phyloP scores from a whole-genome alignment of 2,797 vertebrate species.

The Schizopygopsis malacanthus region DNA sequence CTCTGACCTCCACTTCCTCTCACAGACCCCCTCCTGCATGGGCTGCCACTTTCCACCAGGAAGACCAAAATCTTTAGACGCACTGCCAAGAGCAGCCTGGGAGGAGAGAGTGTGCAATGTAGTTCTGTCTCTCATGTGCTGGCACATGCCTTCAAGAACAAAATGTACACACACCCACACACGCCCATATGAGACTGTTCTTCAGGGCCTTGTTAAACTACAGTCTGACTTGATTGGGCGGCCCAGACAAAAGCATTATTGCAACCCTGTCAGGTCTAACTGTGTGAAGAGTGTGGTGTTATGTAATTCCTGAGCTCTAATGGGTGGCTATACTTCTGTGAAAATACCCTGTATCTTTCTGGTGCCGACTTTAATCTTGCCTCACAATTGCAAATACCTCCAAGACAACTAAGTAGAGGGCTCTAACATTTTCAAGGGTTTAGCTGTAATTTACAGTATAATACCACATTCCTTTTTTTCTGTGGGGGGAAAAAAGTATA shows the following conservation, averaged over 20 bases:
- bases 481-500: neutral
- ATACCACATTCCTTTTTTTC: neutral
- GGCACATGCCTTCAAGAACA: constrained; percentile 9
- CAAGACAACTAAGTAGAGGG: neutral
- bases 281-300: constrained; percentile 7
- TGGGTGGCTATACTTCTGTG: constrained; percentile 11
- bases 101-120: constrained; percentile 24
- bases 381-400: neutral
- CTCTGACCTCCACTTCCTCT: constrained; percentile 52
- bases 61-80: constrained; percentile 71
- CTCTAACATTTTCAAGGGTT: neutral
- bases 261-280: constrained; percentile 11
- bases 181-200: neutral
- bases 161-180: constrained; percentile 8
- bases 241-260: constrained; percentile 28
- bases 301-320: constrained; percentile 5
- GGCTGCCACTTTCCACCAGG: constrained; percentile 69
- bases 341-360: neutral
- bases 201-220: constrained; percentile 9
- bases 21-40: constrained; percentile 59
- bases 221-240: neutral
- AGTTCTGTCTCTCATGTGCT: constrained; percentile 37
- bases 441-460: neutral
- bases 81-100: constrained; percentile 66
- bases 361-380: constrained; percentile 16